Conservation (phyloP, 2,113 vertebrate genomes). For the Paramisgurnus dabryanus region DNA sequence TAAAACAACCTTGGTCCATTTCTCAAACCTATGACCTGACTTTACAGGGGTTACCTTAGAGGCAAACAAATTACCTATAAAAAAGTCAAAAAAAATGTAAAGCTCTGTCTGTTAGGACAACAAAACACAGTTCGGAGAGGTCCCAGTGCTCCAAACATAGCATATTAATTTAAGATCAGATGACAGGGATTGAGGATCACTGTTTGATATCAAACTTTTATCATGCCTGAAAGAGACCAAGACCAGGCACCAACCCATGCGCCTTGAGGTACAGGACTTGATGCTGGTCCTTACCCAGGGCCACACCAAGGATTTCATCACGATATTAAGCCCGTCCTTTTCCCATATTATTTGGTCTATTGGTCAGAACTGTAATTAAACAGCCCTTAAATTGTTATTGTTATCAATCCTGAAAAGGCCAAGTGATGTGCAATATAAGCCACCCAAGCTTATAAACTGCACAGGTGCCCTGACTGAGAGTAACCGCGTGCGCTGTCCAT, state of each 20-base stretch:
- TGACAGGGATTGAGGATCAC: background rate
- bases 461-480: background rate
- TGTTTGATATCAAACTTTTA: slow-evolving; percentile 28
- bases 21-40: slow-evolving; percentile 5
- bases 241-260: background rate
- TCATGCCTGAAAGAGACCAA: slow-evolving; percentile 2
- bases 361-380: background rate
- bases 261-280: slow-evolving; percentile 30
- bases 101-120: background rate
- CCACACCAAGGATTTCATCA: slow-evolving; percentile 3
- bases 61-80: background rate
- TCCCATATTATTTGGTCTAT: background rate
- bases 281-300: slow-evolving; percentile 28
- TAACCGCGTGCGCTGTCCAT: slow-evolving; percentile 56
- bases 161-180: background rate
- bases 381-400: background rate
- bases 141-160: background rate
- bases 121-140: background rate
- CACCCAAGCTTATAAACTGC: background rate
- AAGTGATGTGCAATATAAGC: background rate
- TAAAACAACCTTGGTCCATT: slow-evolving; percentile 28
- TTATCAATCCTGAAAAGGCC: background rate
- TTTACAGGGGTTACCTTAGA: background rate
- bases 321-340: background rate
- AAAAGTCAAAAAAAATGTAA: background rate